Base-by-base conservation (phyloP, 1,140 invertebrate species). In the Brachionus rotundiformis region DNA sequence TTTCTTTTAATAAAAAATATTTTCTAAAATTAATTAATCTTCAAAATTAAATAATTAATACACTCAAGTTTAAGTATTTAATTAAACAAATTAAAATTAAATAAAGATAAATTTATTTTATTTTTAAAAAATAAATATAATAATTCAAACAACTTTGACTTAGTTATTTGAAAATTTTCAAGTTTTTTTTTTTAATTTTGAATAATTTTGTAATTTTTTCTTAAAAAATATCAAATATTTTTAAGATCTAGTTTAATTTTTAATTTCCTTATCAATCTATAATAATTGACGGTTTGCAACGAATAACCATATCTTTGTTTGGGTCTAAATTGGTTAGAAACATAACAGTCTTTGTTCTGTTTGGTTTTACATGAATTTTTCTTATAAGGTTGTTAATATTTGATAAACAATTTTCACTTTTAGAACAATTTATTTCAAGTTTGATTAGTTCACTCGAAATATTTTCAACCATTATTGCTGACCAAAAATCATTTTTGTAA, bases 371-470 rank as follows among this genome's bases (percentile, higher is more conserved):
- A 10, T 59, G 8, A 41, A 79, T 25, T 16, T 25, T n/a, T 36
- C 19, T 79, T 6, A 19, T 59, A n/a, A 63, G 23, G 16, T 79
- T 27, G 11, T 36, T 59, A 31, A 27, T 19, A 63, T 59, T 59
- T 3, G 59, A 79, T 29, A 79, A 2, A 61, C 76, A 79, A 23
- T 79, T 79, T 79, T 79, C 44, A 41, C 76, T 79, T 39, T 79
- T 29, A 11, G 76, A 79, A 79, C 47, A 79, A 27, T 79, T 44
- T 8, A 79, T 39, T 23, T 29, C 44, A 13, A 79, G 23, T 3
- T 54, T 59, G 7, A 33, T 8, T 27, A 36, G 6, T 8, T 39
- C 13, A 8, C 16, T 11, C 36, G 47, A 59, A 2, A n/a, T 27
- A 13, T 79, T 79, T 29, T 79, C 47, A 11, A 79, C 4, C 7